A percentile compares a stretch with the other conserved stretches of the same genome.
phyloP scores from a whole-genome alignment of 2,113 vertebrate genomes.

The Catagonus wagneri region DNA sequence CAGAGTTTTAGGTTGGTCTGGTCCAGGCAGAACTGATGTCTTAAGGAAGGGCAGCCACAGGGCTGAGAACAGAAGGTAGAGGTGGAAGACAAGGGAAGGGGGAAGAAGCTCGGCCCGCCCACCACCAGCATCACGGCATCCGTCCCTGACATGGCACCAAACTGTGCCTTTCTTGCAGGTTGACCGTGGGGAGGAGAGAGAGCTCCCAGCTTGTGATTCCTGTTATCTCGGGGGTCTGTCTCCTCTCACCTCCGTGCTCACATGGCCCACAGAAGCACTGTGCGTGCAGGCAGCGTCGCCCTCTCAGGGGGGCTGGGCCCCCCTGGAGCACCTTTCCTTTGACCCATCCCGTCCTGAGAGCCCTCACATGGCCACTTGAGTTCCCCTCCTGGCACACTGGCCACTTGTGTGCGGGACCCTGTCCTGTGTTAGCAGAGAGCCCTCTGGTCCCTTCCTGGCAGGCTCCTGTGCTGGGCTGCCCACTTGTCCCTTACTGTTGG shows the following conservation, averaged over 20 bases:
- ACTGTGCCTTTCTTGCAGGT: too few relatives aligned
- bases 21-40: neutral
- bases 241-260: neutral
- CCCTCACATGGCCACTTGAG: neutral
- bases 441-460: neutral
- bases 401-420: neutral
- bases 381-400: neutral
- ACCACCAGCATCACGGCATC: neutral
- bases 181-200: neutral
- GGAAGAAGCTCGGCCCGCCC: neutral
- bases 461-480: neutral
- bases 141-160: neutral
- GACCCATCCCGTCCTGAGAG: neutral
- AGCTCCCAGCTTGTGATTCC: neutral
- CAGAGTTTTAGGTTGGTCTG: neutral
- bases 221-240: neutral
- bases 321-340: neutral
- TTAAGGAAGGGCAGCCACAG: neutral
- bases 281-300: fast-evolving
- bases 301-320: neutral
- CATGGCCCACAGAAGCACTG: neutral
- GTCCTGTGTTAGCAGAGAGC: neutral
- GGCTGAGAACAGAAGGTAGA: neutral
- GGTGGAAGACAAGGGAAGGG: fast-evolving
- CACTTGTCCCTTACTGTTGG: neutral